Evolutionary conservation across 2,888 invertebrate species (phyloP).

Genomic region (Carcina quercana): DNA sequence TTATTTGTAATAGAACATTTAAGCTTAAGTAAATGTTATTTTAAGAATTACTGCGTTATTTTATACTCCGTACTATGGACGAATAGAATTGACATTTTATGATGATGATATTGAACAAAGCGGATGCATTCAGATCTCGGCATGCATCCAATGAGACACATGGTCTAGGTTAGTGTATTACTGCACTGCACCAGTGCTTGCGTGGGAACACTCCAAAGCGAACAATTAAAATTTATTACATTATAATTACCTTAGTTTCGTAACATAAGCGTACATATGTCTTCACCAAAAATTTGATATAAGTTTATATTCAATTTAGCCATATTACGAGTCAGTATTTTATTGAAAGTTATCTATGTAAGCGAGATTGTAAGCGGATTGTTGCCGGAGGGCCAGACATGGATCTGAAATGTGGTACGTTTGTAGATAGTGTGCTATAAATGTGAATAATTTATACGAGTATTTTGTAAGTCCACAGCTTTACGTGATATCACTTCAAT

Average conservation of each 20-base stretch:
- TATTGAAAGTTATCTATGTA: constrained; percentile 58
- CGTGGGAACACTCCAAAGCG: no score
- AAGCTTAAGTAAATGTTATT: constrained; percentile 51
- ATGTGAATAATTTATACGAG: constrained; percentile 74
- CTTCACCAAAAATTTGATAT: constrained; percentile 73
- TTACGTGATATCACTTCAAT: constrained; percentile 65
- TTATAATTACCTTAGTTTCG: constrained; percentile 51
- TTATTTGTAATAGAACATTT: constrained; percentile 58
- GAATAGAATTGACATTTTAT: no score
- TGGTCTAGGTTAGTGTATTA: no score
- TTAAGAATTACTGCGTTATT: constrained; percentile 60
- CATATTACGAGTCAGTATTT: constrained; percentile 73
- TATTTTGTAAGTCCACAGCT: constrained; percentile 73
- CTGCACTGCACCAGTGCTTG: no score
- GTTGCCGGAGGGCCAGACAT: constrained; percentile 58
- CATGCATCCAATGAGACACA: no score
- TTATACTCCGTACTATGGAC: constrained; percentile 9
- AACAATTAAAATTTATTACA: no score
- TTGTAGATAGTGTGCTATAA: constrained; percentile 73
- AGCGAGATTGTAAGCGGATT: constrained; percentile 56
- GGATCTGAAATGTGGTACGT: constrained; percentile 59
- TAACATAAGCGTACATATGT: constrained; percentile 39
- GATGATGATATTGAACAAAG: neutral
- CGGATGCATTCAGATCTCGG: no score
- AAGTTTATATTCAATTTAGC: constrained; percentile 71